A percentile compares a stretch with the other conserved stretches of the same genome.
Conservation (phyloP, 2,113 vertebrate species). For the Cettia cetti region DNA sequence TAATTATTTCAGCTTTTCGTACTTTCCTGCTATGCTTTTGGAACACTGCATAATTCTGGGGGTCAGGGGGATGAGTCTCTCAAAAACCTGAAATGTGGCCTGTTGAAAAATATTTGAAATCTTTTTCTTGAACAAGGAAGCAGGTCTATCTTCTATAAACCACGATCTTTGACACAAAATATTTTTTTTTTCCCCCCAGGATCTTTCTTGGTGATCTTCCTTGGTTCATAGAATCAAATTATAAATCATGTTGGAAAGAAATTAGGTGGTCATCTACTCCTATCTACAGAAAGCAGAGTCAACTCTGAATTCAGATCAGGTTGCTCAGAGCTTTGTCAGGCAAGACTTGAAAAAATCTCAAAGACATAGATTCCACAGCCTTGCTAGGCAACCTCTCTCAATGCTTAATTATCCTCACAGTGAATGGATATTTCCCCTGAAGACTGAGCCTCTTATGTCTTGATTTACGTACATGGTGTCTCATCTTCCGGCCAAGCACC, state of each 20-base stretch:
- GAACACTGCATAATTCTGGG: background rate
- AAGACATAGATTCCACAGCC: background rate
- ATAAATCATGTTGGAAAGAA: background rate
- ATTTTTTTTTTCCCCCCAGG: background rate
- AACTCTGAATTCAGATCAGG: background rate
- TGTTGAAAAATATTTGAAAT: background rate
- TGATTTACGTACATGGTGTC: background rate
- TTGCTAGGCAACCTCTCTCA: background rate
- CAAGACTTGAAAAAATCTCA: background rate
- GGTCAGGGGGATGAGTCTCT: background rate
- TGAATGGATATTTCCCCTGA: background rate
- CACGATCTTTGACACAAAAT: background rate
- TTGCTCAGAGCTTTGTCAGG: background rate
- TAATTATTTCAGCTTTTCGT: background rate
- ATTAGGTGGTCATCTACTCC: background rate
- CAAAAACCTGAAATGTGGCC: background rate
- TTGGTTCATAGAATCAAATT: background rate
- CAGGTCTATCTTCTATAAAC: background rate
- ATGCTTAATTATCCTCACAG: background rate
- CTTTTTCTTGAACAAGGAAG: background rate
- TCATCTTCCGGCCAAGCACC: background rate
- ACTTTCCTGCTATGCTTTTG: background rate
- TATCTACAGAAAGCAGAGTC: background rate
- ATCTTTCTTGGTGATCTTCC: background rate
- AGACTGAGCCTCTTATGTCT: background rate